phyloP scores from a whole-genome alignment of 2,888 invertebrate species.

The Trissoscelio sp. region DNA sequence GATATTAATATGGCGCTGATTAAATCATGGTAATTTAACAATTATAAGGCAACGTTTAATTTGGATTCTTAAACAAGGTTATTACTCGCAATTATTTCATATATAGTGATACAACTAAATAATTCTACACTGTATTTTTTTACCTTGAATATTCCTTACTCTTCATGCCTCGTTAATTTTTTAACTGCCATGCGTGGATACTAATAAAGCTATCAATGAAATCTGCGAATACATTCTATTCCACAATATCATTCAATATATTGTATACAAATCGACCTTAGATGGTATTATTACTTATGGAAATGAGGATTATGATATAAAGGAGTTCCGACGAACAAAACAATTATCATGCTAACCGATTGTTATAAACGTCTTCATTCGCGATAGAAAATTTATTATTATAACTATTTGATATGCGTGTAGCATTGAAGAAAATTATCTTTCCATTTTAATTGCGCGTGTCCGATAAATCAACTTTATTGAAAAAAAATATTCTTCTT shows the following conservation, averaged over 20 bases:
- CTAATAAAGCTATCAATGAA: constrained; percentile 50
- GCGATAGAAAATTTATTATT: constrained; percentile 15
- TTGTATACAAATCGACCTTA: constrained; percentile 31
- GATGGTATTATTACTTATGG: constrained; percentile 35
- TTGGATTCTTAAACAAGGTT: background rate
- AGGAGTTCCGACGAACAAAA: constrained; percentile 27
- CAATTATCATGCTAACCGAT: constrained; percentile 28
- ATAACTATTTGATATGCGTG: constrained; percentile 9
- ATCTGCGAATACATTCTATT: constrained; percentile 30
- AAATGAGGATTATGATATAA: constrained; percentile 41
- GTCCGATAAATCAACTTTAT: background rate
- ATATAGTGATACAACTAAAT: background rate
- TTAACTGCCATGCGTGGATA: background rate
- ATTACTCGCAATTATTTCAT: constrained; percentile 26
- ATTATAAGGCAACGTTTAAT: constrained; percentile 21
- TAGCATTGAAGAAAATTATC: background rate
- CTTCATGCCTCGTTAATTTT: constrained; percentile 41
- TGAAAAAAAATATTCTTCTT: too few relatives aligned
- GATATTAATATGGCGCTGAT: constrained; percentile 20
- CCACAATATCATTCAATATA: constrained; percentile 22
- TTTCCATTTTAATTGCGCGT: background rate
- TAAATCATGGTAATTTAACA: constrained; percentile 20
- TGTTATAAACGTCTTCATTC: constrained; percentile 31
- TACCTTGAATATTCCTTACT: constrained; percentile 6
- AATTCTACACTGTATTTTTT: constrained; percentile 22